Conservation (phyloP, 2,113 vertebrate genomes). For the Paraplagusia blochii region DNA sequence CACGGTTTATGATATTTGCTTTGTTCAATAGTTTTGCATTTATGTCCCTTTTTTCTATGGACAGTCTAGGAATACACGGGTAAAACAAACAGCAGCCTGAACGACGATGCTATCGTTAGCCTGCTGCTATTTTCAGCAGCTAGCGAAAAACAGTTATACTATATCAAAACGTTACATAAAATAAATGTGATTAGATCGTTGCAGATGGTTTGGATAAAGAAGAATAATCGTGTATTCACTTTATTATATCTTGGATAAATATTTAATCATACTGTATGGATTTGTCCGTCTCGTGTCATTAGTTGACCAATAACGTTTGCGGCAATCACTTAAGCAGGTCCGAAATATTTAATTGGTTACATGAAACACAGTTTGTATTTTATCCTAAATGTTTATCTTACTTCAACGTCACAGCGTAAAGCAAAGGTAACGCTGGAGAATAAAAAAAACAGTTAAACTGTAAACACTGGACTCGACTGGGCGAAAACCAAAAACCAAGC, state of each 20-base stretch:
- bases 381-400: too few species aligned
- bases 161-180: slow-evolving; percentile 15
- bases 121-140: slow-evolving; percentile 43
- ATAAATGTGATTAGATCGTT: background rate
- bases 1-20: background rate
- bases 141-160: slow-evolving; percentile 47
- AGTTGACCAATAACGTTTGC: background rate
- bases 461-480: too few species aligned
- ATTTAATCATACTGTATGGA: background rate
- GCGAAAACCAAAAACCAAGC: too few species aligned
- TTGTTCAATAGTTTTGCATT: background rate
- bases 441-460: too few species aligned
- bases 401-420: too few species aligned
- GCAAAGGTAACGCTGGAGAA: too few species aligned
- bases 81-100: slow-evolving; percentile 28
- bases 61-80: slow-evolving; percentile 35
- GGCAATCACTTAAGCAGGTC: too few species aligned
- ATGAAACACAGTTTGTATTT: too few species aligned
- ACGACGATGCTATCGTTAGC: slow-evolving; percentile 58
- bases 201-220: background rate
- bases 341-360: too few species aligned
- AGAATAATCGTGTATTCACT: too few species aligned
- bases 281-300: slow-evolving; percentile 24
- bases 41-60: background rate
- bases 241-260: too few species aligned